A percentile compares a stretch with the other conserved stretches of the same genome.
Conservation (phyloP, 2,797 vertebrate species). For the Danio aesculapii region DNA sequence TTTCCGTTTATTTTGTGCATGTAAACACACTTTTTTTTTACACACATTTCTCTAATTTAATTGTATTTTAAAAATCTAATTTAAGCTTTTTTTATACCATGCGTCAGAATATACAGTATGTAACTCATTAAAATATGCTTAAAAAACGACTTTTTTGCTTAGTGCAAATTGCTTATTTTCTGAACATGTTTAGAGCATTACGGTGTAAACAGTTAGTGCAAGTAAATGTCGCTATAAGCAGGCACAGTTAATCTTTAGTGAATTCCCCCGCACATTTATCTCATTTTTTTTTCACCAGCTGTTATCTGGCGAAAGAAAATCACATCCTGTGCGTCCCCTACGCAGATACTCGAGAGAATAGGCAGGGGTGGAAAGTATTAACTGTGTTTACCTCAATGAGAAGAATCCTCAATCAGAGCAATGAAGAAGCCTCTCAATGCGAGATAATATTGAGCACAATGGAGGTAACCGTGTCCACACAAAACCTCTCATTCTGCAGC, state of each 20-base stretch:
- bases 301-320: constrained; percentile 7
- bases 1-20: too few relatives aligned
- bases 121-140: too few relatives aligned
- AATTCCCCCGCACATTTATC: not conserved
- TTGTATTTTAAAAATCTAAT: too few relatives aligned
- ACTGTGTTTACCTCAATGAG: constrained; percentile 42
- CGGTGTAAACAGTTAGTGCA: not conserved
- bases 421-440: constrained; percentile 31
- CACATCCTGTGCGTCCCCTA: not conserved
- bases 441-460: constrained; percentile 40
- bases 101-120: too few relatives aligned
- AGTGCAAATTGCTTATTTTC: not conserved
- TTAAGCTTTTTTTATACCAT: too few relatives aligned
- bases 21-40: too few relatives aligned
- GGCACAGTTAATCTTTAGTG: not conserved
- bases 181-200: not conserved
- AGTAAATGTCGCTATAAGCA: not conserved
- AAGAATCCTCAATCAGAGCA: constrained; percentile 45
- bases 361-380: constrained; percentile 32
- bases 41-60: too few relatives aligned
- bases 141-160: too few relatives aligned
- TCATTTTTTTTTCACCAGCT: not conserved
- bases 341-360: constrained; percentile 22
- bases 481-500: constrained; percentile 38
- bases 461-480: constrained; percentile 26